phyloP scores from a whole-genome alignment of 2,113 vertebrate genomes.

The Lanius collurio region DNA sequence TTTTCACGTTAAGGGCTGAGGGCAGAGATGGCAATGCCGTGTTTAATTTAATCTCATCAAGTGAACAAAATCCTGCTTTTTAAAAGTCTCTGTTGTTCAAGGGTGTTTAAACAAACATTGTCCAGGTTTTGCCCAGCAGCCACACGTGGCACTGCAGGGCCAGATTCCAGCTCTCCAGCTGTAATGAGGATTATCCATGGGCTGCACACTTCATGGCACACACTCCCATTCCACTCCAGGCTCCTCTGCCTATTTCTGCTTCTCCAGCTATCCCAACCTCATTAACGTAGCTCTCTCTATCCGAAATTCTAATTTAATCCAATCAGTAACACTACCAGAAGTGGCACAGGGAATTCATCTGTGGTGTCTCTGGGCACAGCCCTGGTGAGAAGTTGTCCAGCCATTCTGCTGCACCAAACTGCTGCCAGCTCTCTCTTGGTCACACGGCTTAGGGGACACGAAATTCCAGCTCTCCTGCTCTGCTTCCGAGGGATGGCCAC shows the following conservation, averaged over 20 bases:
- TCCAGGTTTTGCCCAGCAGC: neutral
- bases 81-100: neutral
- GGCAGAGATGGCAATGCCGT: accelerated
- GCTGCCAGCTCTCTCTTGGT: neutral
- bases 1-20: neutral
- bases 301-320: neutral
- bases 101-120: neutral
- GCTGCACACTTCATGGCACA: no score
- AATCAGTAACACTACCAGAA: neutral
- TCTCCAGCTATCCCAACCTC: neutral
- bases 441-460: neutral
- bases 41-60: neutral
- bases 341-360: neutral
- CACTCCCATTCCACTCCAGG: neutral
- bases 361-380: neutral
- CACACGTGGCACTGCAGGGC: neutral
- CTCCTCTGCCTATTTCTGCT: neutral
- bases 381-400: neutral
- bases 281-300: accelerated
- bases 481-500: neutral
- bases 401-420: accelerated
- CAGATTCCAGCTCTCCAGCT: neutral
- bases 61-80: neutral
- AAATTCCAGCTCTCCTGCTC: neutral
- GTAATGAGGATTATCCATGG: neutral